Evolutionary conservation across 2,888 invertebrate genomes (phyloP).

Genomic region (Acholoe squamosa): DNA sequence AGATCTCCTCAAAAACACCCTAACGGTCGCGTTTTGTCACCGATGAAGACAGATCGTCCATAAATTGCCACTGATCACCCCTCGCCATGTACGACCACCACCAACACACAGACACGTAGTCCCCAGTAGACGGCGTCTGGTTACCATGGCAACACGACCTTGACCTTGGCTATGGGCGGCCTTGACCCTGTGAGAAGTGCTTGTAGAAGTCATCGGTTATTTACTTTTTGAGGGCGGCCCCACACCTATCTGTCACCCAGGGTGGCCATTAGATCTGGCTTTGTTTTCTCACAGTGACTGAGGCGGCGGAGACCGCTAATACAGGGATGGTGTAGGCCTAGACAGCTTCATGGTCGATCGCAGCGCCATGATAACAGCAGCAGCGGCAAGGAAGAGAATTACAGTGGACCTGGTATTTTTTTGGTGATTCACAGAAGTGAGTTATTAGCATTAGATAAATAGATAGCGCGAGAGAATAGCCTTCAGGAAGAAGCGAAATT

Average conservation of each 20-base stretch:
- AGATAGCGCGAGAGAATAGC: too few relatives aligned
- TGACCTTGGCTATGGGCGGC: background rate
- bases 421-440: too few relatives aligned
- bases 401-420: too few relatives aligned
- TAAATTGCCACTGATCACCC: conserved; percentile 23
- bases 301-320: too few relatives aligned
- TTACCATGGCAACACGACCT: background rate
- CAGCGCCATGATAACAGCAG: too few relatives aligned
- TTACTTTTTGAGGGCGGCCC: background rate
- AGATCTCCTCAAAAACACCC: conserved; percentile 21
- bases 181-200: background rate
- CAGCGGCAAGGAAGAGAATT: too few relatives aligned
- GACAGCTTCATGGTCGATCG: too few relatives aligned
- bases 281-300: conserved; percentile 26
- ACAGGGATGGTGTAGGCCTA: too few relatives aligned
- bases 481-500: too few relatives aligned
- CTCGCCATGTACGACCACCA: background rate
- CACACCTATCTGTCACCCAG: conserved; percentile 2
- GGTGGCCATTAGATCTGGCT: background rate
- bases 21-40: background rate
- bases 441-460: too few relatives aligned
- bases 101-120: background rate
- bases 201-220: background rate
- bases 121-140: background rate
- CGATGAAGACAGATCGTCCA: conserved; percentile 21